Evolutionary conservation across 2,888 invertebrate species (phyloP).

Genomic region (Calameuta filiformis): DNA sequence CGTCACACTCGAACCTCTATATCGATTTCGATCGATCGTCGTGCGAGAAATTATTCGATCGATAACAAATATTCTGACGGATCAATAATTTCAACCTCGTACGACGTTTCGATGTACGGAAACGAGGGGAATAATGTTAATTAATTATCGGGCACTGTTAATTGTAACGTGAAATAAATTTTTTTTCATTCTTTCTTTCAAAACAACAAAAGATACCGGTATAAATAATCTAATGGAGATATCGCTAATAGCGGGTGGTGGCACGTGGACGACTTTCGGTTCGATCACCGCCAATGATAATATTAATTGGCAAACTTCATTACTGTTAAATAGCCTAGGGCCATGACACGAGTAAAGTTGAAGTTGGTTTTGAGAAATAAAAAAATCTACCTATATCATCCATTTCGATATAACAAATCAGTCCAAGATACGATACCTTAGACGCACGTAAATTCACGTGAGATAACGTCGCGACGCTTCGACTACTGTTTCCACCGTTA

Average conservation of each 20-base stretch:
- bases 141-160: background rate
- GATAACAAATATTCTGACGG: background rate
- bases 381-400: background rate
- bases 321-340: background rate
- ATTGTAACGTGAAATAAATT: background rate
- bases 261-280: slow-evolving; percentile 14
- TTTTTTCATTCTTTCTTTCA: background rate
- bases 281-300: slow-evolving; percentile 6
- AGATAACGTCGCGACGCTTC: background rate
- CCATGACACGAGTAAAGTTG: background rate
- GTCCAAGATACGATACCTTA: background rate
- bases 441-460: background rate
- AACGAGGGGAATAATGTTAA: background rate
- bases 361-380: background rate
- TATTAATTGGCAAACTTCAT: slow-evolving; percentile 17
- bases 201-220: background rate
- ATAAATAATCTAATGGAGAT: background rate
- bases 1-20: background rate
- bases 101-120: background rate
- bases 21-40: background rate
- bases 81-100: background rate
- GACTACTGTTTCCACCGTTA: background rate
- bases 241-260: slow-evolving; percentile 1
- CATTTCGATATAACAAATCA: background rate
- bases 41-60: background rate